Base-by-base conservation (phyloP, 2,113 vertebrate species). In the Colinus virginianus region DNA sequence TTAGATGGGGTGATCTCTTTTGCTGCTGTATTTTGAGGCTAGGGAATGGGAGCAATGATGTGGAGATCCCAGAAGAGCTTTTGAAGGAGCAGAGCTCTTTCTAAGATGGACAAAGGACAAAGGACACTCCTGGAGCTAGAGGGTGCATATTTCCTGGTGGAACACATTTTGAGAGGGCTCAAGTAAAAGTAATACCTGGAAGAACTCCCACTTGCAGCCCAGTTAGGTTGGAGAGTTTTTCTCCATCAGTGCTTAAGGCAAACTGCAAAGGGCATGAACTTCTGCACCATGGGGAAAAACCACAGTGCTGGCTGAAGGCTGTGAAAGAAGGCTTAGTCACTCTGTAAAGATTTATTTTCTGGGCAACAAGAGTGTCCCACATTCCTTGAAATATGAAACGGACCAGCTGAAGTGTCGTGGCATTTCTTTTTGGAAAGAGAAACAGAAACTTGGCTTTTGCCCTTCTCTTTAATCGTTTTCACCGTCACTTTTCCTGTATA, bases 261-360 rank as follows among this genome's bases (percentile, higher is more conserved):
- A 48, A 4, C 32, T 51, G 42, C 22, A 64, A n/a, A 87, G 32
- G 15, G 13, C 25, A 5, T 0, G 1, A 4, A 4, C 17, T 84
- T 48, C 45, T 3, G 0, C 36, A 49, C 46, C 69, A 72, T 0
- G 0, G 51, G 32, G 20, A 86, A 74, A 84, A 75, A 78, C 2
- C 0, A 0, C 79, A 53, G 67, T 0, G 0, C 30, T 43, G 36
- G 49, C 62, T 2, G 2, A 70, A 74, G 61, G 69, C 42, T 74
- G 56, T 63, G 51, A 70, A 74, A 9, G 75, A 74, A 9, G 75
- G 25, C 22, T 88, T 71, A 81, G 32, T 84, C 66, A 90, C 42
- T 40, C 69, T 38, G 16, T 58, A 80, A 92, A 67, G 34, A 59
- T 26, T 28, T 64, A 56, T 67, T 76, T 90, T 81, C 66, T 83